Evolutionary conservation across 2,113 vertebrate species (phyloP), one percentile per base, ranked within the genome.

Genomic region (Brachypteracias leptosomus): DNA sequence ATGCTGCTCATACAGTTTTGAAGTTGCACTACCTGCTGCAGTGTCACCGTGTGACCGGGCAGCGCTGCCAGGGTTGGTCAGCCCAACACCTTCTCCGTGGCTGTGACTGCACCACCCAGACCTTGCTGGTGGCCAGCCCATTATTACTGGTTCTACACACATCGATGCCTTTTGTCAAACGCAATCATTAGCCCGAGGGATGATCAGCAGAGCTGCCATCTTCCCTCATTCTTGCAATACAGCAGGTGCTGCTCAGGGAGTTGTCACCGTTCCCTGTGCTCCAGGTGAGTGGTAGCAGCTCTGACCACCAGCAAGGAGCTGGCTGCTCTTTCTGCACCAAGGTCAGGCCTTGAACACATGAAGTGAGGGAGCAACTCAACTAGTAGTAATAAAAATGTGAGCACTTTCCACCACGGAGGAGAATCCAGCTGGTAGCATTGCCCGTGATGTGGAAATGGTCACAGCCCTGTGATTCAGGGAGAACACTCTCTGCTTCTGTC

Each of bases 101-200:
- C 55, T 14, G 21, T 3, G 13, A 5, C 0, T 3, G 4, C 7
- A 1, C 58, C n/a, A 33, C 29, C 1, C 24, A 11, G 74, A 5
- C 65, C 52, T 42, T 40, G 10, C 67, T 16, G 1, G 10, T 8
- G 63, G 7, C 65, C 11, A 12, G 55, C 63, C 71, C 2, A 0
- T 44, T 28, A 1, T 14, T 33, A 5, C 6, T 19, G 29, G 21
- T 11, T 13, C 33, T 75, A 1, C 18, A 44, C 74, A 10, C n/a
- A 4, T 24, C 2, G 55, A 15, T 59, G 38, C 52, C 36, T 88
- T 78, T 63, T 81, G 35, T 51, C 57, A 31, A 29, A 13, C 0
- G 0, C 10, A 7, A 11, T 9, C 3, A 1, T 26, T 25, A 31
- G 29, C 38, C 44, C 11, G 17, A 52, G 44, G 21, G 8, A 2